These are phyloP conservation scores for Cephonodes hylas DNA, from an alignment of 2,888 invertebrate species.

Conservation along the genomic window DNA sequence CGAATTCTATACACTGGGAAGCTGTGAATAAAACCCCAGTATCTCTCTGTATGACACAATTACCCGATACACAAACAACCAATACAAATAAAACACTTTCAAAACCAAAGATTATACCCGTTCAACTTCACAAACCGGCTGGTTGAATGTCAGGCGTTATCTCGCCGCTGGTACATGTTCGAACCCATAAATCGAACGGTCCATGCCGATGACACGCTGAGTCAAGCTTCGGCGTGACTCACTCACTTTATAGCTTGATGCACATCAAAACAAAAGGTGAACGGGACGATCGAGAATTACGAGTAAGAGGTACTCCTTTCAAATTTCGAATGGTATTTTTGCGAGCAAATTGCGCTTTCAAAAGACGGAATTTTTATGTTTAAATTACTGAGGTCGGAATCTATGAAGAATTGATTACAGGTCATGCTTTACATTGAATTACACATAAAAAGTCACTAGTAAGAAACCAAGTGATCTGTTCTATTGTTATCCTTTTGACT, in stretches of 20 bases:
- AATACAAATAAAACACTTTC: not conserved
- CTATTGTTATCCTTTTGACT: too few species aligned
- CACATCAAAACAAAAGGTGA: slow-evolving; percentile 3
- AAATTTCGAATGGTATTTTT: not conserved
- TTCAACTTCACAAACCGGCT: slow-evolving; percentile 4
- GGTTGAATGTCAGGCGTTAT: not conserved
- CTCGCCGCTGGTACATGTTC: not conserved
- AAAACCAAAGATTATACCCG: not conserved
- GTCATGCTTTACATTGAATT: too few species aligned
- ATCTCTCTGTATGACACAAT: too few species aligned
- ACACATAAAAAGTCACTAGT: too few species aligned
- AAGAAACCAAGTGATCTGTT: too few species aligned
- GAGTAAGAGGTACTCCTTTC: not conserved
- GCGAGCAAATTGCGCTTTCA: not conserved
- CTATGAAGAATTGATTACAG: not conserved
- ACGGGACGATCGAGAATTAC: not conserved
- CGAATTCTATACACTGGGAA: too few species aligned
- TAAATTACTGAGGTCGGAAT: not conserved
- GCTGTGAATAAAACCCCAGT: too few species aligned
- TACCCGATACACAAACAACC: not conserved
- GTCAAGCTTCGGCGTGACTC: slow-evolving; percentile 10
- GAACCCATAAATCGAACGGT: slow-evolving; percentile 1
- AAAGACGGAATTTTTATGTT: not conserved
- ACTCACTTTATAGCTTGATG: slow-evolving; percentile 2
- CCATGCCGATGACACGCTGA: not conserved